phyloP scores from a whole-genome alignment of 2,113 vertebrate species.

The Spilogale gracilis region DNA sequence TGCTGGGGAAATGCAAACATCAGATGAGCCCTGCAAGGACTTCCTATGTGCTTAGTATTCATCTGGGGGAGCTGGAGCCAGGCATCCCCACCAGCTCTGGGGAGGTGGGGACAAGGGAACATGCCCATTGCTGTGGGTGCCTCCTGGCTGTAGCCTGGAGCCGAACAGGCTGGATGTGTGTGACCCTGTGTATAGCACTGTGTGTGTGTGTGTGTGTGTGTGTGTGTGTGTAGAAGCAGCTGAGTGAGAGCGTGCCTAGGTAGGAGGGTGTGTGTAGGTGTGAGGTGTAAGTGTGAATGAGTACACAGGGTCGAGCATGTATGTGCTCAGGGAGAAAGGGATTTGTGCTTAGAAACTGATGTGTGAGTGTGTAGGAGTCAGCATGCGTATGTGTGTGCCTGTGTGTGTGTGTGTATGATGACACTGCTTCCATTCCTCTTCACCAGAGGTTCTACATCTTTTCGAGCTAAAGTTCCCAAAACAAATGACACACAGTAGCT shows the following conservation, averaged over 20 bases:
- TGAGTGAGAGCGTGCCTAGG: not conserved
- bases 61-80: not conserved
- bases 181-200: not conserved
- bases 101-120: not conserved
- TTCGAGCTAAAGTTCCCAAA: not conserved
- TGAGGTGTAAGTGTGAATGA: not conserved
- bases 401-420: not conserved
- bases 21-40: not conserved
- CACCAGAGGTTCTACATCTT: not conserved
- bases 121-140: constrained; percentile 1
- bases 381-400: not conserved
- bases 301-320: not conserved
- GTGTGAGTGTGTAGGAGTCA: not conserved
- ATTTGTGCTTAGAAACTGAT: not conserved
- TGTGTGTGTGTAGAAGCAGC: not conserved
- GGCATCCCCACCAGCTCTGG: not conserved
- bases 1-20: not conserved
- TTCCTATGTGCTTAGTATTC: not conserved
- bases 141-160: not conserved
- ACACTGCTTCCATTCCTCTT: not conserved
- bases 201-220: not conserved
- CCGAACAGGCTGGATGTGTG: not conserved
- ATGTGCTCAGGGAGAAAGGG: not conserved
- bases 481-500: not conserved
- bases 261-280: not conserved